Conservation (phyloP, 2,797 vertebrate species). For the Atherinosoma microstoma region DNA sequence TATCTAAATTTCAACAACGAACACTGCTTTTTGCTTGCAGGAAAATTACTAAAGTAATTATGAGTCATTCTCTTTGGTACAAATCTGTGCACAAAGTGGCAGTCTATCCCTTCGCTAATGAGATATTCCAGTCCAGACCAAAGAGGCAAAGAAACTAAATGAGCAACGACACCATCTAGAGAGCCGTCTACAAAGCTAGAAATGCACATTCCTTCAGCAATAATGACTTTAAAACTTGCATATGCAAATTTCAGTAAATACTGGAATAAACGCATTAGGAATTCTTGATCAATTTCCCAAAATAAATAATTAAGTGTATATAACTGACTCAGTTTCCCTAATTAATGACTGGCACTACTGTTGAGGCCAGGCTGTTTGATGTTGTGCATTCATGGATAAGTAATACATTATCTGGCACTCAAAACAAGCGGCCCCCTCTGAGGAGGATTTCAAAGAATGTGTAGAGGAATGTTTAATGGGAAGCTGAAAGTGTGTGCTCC, state of each 20-base stretch:
- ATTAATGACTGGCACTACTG: conserved; percentile 3
- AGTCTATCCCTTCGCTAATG: no score
- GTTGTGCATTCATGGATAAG: conserved; percentile 53
- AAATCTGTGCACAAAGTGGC: no score
- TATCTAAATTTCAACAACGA: no score
- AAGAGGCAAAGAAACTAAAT: not conserved
- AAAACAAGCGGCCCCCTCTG: conserved; percentile 48
- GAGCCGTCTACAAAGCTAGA: not conserved
- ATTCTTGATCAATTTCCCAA: not conserved
- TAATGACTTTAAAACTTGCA: not conserved
- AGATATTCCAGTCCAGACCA: not conserved
- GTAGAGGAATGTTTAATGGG: conserved; percentile 44
- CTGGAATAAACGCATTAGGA: not conserved
- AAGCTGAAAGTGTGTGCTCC: conserved; percentile 16
- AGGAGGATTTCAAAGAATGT: conserved; percentile 58
- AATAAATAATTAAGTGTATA: not conserved
- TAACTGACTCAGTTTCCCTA: not conserved
- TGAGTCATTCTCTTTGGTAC: no score
- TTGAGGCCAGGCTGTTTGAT: conserved; percentile 32
- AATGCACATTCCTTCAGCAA: not conserved
- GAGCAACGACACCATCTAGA: not conserved
- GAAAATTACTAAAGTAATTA: no score
- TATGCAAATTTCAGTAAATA: not conserved
- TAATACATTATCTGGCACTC: conserved; percentile 53
- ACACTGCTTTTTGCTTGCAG: no score